Conservation (phyloP, 2,113 vertebrate species). For the Rousettus leschenaultii region DNA sequence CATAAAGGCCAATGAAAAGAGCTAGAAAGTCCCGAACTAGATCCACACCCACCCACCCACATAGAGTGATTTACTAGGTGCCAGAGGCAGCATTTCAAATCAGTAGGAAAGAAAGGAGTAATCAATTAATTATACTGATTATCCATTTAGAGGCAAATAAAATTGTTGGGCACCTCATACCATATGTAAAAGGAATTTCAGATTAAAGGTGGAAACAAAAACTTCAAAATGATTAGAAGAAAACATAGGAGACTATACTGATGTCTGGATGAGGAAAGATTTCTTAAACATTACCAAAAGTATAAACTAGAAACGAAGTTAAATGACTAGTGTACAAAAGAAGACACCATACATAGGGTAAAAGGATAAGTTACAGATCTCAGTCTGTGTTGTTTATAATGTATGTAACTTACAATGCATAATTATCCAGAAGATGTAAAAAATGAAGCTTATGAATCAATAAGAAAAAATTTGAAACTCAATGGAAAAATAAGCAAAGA, state of each 20-base stretch:
- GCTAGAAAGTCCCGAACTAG: background rate
- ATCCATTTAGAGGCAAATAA: background rate
- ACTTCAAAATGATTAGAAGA: background rate
- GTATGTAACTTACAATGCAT: rapidly evolving
- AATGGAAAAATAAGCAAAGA: background rate
- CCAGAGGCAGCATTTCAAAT: background rate
- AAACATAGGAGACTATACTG: background rate
- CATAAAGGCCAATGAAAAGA: background rate
- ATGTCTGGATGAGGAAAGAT: background rate
- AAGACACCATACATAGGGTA: background rate
- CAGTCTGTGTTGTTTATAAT: too few species aligned
- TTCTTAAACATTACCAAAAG: background rate
- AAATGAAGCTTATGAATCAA: background rate
- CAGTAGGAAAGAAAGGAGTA: background rate
- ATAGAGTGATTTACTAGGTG: background rate
- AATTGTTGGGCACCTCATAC: rapidly evolving
- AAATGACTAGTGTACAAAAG: background rate
- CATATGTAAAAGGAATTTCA: background rate
- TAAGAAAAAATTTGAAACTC: background rate
- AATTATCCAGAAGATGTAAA: background rate
- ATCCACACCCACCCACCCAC: background rate
- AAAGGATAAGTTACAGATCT: background rate
- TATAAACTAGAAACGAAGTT: background rate
- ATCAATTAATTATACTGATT: background rate
- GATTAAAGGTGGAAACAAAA: background rate